Conservation (phyloP, 2,113 vertebrate species). For the Atractosteus spatula region DNA sequence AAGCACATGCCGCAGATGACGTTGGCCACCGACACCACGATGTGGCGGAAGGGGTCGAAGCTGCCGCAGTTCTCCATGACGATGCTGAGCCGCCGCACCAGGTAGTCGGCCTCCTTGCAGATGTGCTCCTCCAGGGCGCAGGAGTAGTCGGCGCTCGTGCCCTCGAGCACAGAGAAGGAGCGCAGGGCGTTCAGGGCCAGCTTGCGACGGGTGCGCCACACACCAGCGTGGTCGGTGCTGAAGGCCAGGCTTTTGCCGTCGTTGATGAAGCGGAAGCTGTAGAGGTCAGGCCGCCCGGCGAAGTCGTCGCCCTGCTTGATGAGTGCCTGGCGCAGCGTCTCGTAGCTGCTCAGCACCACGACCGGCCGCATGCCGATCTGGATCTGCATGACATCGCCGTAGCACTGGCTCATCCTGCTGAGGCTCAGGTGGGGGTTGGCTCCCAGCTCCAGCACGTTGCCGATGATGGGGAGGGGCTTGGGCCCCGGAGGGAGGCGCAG, state of each 20-base stretch:
- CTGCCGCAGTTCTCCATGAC: conserved; percentile 58
- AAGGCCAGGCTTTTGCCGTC: conserved; percentile 75
- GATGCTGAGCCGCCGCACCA: conserved; percentile 57
- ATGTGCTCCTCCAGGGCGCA: conserved; percentile 74
- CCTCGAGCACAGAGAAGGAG: conserved; percentile 54
- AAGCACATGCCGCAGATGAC: conserved; percentile 88
- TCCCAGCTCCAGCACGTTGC: conserved; percentile 71
- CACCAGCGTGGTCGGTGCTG: conserved; percentile 53
- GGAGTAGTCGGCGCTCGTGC: conserved; percentile 43
- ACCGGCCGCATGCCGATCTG: conserved; percentile 79
- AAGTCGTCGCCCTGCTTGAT: conserved; percentile 83
- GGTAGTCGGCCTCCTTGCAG: conserved; percentile 64
- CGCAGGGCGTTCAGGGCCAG: conserved; percentile 72
- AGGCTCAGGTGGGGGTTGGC: conserved; percentile 73
- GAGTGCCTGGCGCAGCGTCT: conserved; percentile 78
- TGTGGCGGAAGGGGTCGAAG: conserved; percentile 74
- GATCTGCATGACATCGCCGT: conserved; percentile 78
- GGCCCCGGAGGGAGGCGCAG: conserved; percentile 77
- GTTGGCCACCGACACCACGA: conserved; percentile 82
- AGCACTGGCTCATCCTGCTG: conserved; percentile 69
- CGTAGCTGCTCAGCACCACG: conserved; percentile 76
- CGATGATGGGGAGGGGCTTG: conserved; percentile 72
- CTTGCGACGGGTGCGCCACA: conserved; percentile 67
- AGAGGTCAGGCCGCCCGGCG: conserved; percentile 75
- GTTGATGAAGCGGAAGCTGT: conserved; percentile 58